Percentiles rank a stretch among this genome's conserved stretches.
Conservation (phyloP, 2,113 vertebrate species). For the Petrocephalus zakoni region DNA sequence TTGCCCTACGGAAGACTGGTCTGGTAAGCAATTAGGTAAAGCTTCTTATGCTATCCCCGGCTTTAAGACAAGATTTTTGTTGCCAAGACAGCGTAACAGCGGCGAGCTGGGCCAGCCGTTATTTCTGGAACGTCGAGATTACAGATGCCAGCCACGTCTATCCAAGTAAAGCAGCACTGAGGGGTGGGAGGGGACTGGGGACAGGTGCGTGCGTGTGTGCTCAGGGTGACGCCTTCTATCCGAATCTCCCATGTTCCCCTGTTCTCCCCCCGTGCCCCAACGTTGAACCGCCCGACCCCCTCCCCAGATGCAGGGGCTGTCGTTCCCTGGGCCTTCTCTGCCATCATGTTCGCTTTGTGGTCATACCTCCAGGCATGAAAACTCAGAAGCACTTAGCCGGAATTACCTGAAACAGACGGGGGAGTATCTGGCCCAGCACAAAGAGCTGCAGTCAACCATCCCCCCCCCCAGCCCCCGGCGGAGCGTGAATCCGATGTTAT, state of each 20-base stretch:
- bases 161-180: background rate
- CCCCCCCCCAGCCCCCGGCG: background rate
- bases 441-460: background rate
- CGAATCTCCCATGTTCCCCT: background rate
- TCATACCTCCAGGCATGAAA: background rate
- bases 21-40: constrained; percentile 19
- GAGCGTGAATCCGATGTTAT: background rate
- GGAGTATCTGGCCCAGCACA: background rate
- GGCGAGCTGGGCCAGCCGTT: background rate
- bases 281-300: background rate
- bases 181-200: background rate
- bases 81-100: constrained; percentile 19
- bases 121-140: constrained; percentile 19
- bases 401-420: background rate
- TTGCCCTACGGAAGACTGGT: constrained; percentile 17
- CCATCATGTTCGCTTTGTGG: background rate
- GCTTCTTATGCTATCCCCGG: constrained; percentile 6
- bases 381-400: background rate
- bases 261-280: background rate
- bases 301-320: background rate
- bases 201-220: background rate
- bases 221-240: background rate
- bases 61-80: constrained; percentile 18
- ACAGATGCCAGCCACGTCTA: constrained; percentile 1
- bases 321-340: background rate